Percentiles rank a stretch among this genome's conserved stretches.
Evolutionary conservation across 2,113 vertebrate species (phyloP).

Genomic region (Petaurus breviceps): DNA sequence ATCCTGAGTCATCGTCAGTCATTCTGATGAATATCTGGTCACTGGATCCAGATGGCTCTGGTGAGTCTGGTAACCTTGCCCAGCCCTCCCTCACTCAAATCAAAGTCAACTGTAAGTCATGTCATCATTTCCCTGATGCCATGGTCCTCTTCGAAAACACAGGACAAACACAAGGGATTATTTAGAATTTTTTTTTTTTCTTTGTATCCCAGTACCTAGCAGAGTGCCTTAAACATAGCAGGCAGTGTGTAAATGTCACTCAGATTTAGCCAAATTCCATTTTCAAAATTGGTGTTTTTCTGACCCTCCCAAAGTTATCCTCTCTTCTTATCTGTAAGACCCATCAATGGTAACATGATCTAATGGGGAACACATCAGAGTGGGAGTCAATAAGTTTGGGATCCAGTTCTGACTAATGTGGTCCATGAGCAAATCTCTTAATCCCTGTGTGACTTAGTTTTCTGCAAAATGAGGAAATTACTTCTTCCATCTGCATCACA

Average conservation of each 20-base stretch:
- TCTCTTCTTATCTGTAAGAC: not conserved
- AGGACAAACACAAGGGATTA: no score
- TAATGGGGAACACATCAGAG: not conserved
- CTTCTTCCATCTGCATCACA: not conserved
- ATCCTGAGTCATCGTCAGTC: no score
- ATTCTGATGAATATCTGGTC: no score
- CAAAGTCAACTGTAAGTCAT: no score
- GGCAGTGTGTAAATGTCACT: not conserved
- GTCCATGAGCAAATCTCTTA: not conserved
- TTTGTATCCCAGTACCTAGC: not conserved
- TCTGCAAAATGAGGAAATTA: slow-evolving; percentile 42
- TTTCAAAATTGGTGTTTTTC: not conserved
- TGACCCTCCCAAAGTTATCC: not conserved
- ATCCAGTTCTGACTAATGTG: not conserved
- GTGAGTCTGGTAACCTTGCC: no score
- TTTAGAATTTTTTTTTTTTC: not conserved
- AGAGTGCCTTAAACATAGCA: not conserved
- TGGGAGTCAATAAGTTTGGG: not conserved
- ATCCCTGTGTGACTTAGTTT: not conserved
- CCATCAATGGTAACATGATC: not conserved
- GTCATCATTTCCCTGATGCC: no score
- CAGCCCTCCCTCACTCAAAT: no score
- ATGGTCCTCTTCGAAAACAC: no score
- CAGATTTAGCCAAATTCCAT: not conserved
- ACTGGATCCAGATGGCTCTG: no score